Percentiles rank a stretch among this genome's conserved stretches.
Conservation (phyloP, 2,888 invertebrate genomes). For the Anagyrus pseudococci region DNA sequence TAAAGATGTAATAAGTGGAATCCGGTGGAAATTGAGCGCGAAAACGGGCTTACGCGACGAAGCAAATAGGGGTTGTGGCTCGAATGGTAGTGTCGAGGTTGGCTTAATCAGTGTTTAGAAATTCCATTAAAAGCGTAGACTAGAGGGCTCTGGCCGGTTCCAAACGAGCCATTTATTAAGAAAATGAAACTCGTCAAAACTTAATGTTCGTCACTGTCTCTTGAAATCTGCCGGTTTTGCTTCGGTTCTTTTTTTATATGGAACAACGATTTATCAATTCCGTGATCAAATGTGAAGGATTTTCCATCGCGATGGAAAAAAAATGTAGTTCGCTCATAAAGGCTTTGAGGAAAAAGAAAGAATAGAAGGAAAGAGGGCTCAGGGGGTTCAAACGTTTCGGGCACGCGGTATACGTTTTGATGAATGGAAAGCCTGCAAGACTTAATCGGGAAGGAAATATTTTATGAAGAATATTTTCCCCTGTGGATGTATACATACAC, state of each 20-base stretch:
- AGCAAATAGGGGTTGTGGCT: constrained; percentile 20
- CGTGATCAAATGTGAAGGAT: background rate
- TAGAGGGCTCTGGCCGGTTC: constrained; percentile 39
- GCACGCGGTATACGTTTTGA: background rate
- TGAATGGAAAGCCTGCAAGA: constrained; percentile 1
- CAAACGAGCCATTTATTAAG: constrained; percentile 32
- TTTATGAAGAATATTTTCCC: constrained; percentile 4
- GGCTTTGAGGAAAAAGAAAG: background rate
- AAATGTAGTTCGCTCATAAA: background rate
- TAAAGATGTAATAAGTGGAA: constrained; percentile 10
- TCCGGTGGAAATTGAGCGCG: constrained; percentile 21
- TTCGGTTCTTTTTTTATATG: background rate
- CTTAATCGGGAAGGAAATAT: constrained; percentile 22
- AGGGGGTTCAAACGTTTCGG: background rate
- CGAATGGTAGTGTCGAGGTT: constrained; percentile 4
- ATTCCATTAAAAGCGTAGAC: constrained; percentile 54
- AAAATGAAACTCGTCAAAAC: background rate
- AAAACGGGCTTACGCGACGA: constrained; percentile 20
- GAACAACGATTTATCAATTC: background rate
- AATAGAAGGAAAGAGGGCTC: background rate
- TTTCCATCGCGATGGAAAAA: background rate
- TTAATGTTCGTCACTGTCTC: background rate
- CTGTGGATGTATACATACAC: constrained; percentile 7
- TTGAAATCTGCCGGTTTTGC: background rate
- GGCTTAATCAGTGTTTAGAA: constrained; percentile 48